Evolutionary conservation across 1,140 invertebrate genomes (phyloP).

Genomic region (Plodia interpunctella): DNA sequence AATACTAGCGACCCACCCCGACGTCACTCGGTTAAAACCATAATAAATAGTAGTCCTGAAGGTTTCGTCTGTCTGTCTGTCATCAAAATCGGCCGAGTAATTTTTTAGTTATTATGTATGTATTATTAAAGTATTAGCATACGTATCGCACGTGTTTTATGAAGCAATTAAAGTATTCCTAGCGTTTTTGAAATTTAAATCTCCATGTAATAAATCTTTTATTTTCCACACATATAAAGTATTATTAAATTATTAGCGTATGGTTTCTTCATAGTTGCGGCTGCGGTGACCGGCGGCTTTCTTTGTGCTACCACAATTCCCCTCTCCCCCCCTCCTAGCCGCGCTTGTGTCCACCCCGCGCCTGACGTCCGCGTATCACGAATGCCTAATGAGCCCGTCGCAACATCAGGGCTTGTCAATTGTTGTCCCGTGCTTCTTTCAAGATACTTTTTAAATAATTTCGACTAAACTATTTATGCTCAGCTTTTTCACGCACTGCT

Average conservation of each 20-base stretch:
- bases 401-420: slow-evolving; percentile 26
- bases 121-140: no score
- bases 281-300: slow-evolving; percentile 15
- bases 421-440: neutral
- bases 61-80: no score
- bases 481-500: no score
- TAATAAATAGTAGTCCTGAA: no score
- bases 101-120: no score
- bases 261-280: slow-evolving; percentile 11
- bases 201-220: neutral
- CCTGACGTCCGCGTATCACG: slow-evolving; percentile 18
- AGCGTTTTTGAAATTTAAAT: no score
- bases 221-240: neutral
- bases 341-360: slow-evolving; percentile 15
- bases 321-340: slow-evolving; percentile 15
- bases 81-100: no score
- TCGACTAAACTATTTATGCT: neutral
- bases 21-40: no score
- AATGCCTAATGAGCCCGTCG: slow-evolving; percentile 43
- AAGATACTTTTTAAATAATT: neutral
- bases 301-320: slow-evolving; percentile 27
- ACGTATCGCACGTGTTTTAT: no score
- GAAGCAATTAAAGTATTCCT: no score
- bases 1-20: no score
- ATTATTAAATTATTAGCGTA: slow-evolving; percentile 16